A percentile compares a stretch with the other conserved stretches of the same genome.
Conservation (phyloP, 2,113 vertebrate genomes). For the Saimiri boliviensis region DNA sequence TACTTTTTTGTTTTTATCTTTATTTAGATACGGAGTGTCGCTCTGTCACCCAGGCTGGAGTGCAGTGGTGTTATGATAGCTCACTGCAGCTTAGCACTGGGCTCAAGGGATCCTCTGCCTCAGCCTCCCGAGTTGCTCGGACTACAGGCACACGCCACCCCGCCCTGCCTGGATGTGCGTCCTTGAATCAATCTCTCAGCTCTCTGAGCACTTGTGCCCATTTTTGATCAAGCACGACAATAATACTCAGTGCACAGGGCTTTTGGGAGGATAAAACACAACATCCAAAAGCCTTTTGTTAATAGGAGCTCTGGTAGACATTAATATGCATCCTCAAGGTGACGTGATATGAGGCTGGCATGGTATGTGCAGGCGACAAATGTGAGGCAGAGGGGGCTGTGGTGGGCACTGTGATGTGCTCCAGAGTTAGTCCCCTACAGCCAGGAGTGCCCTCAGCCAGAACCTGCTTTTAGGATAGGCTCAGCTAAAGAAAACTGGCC, state of each 20-base stretch:
- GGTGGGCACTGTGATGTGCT: background rate
- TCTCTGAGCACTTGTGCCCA: background rate
- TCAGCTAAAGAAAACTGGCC: background rate
- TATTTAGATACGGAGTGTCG: background rate
- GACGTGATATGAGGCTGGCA: background rate
- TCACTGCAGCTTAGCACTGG: background rate
- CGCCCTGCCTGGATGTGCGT: too few species aligned
- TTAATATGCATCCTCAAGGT: background rate
- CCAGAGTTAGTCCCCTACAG: background rate
- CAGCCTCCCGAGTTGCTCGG: background rate
- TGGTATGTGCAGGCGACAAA: background rate
- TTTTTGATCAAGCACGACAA: background rate
- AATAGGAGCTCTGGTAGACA: background rate
- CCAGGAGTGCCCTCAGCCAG: background rate
- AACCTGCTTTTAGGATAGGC: background rate
- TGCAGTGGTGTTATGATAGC: background rate
- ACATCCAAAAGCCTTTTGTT: background rate
- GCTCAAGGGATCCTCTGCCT: background rate
- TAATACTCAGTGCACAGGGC: background rate
- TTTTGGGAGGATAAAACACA: background rate
- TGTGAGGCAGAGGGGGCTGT: accelerated
- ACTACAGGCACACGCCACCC: background rate
- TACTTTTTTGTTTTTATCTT: too few species aligned
- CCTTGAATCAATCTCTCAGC: background rate
- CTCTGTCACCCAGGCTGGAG: background rate